These are phyloP conservation scores for Drosophila pseudotakahashii DNA, from an alignment of 2,888 invertebrate species.

Conservation along the genomic window DNA sequence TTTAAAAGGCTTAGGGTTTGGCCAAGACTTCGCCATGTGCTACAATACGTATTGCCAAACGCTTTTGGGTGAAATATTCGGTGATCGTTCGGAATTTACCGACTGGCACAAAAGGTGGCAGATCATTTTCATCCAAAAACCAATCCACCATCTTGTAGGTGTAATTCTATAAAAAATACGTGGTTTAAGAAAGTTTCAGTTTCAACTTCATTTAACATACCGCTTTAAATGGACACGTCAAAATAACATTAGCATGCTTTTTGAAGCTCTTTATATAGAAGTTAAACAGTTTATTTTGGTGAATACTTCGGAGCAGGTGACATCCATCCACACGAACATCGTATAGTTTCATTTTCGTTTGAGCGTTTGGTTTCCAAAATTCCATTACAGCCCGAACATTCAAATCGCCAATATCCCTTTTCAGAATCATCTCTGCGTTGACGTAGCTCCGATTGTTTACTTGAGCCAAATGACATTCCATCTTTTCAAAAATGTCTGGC, in stretches of 20 bases:
- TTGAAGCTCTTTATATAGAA: slow-evolving; percentile 23
- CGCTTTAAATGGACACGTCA: slow-evolving; percentile 46
- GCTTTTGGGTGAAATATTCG: slow-evolving; percentile 29
- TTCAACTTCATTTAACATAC: slow-evolving; percentile 15
- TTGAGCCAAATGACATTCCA: slow-evolving; percentile 9
- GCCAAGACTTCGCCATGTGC: slow-evolving; percentile 10
- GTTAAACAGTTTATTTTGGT: slow-evolving; percentile 44
- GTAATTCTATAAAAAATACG: slow-evolving; percentile 19
- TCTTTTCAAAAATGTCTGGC: slow-evolving; percentile 16
- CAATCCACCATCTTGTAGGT: slow-evolving; percentile 40
- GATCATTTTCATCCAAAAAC: slow-evolving; percentile 29
- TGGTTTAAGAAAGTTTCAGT: neutral
- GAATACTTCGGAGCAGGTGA: slow-evolving; percentile 5
- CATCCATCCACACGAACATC: slow-evolving; percentile 45
- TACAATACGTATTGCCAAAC: neutral
- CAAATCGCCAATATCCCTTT: slow-evolving; percentile 7
- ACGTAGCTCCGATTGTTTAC: slow-evolving; percentile 21
- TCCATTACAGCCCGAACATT: slow-evolving; percentile 44
- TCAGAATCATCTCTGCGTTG: slow-evolving; percentile 24
- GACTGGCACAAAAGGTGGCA: slow-evolving; percentile 37
- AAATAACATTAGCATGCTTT: slow-evolving; percentile 11
- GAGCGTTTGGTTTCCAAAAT: slow-evolving; percentile 42
- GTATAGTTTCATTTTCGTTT: slow-evolving; percentile 38
- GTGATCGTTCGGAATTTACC: slow-evolving; percentile 18
- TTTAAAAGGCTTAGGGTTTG: neutral